Evolutionary conservation across 2,888 invertebrate species (phyloP), one percentile per base, ranked within the genome.

Genomic region (Magallana nippona): DNA sequence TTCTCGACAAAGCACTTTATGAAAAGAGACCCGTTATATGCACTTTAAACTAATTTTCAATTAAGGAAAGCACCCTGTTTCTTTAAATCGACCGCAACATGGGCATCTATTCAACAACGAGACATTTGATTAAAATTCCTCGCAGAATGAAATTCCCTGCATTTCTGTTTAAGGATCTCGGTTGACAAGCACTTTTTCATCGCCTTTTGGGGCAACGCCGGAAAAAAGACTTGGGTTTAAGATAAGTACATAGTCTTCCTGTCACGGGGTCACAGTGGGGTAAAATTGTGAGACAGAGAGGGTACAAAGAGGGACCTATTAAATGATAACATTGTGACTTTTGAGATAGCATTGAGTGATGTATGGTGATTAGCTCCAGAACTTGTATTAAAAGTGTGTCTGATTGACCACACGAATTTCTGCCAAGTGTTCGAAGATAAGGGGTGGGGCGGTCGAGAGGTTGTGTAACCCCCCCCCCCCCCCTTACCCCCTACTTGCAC

Each of bases 211-310:
- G 44, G 44, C 44, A 13, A 13, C 27, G 13, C 71, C 71, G 71
- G 71, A 71, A 71, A 71, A 63, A 60, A 13, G 27, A 71, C 27
- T 71, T 22, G 63, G 63, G 13, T 63, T 19, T 22, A 22, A 71
- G 71, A 71, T 60, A 71, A 71, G 71, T 71, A 13, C 71, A 13
- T 71, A 71, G 71, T 71, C 71, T 71, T 71, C 71, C 71, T 71
- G 71, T 15, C 71, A 71, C 27, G 71, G 71, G 71, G 71, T 71
- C 15, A 71, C 27, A 11, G 27, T 13, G 71, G 32, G 71, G 71
- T 27, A 71, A 15, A 15, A 32, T 8, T 8, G 60, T 15, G 44
- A 44, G 44, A 71, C 27, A 22, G 27, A 32, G 32, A 32, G 71
- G 32, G 32, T 32, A 71, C 22, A 71, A 0, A 5, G 71, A 15